Base-by-base conservation (phyloP, 2,797 vertebrate species). In the Melanotaenia maccullochi region DNA sequence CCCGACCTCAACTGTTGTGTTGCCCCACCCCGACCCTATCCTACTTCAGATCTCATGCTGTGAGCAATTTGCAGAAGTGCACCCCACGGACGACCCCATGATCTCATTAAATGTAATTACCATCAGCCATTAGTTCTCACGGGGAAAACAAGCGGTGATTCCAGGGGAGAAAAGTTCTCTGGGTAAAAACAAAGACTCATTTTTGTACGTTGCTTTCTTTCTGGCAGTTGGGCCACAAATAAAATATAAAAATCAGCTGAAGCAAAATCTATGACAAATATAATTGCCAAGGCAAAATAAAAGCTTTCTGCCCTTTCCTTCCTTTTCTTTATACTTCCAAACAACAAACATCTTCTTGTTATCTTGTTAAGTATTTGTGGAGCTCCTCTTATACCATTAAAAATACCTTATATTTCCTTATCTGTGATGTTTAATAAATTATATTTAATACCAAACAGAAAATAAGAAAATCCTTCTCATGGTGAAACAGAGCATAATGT, bases 51-150 rank as follows among this genome's bases (percentile, higher is more conserved):
- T 88, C 89, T 85, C 94, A 90, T n/a, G 87, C 93, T 94, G 94
- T 54, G 93, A 91, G 80, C 90, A 93, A 95, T 94, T 94, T 90
- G 91, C 90, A 89, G 79, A 83, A 86, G 84, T 84, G 88, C 88
- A 90, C 85, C 89, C 82, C 66, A 79, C 79, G 90, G 93, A 92
- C 87, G 85, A 93, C 89, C 90, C 79, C 90, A 75, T 88, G 83
- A 92, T 92, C 93, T 93, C 92, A 93, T 94, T 94, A 95, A 92
- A 92, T 88, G 81, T 92, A 90, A 94, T 94, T 94, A 94, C 90
- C 91, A 91, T 91, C 87, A 94, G 91, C 74, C 68, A 87, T 91
- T 87, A 89, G 80, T 85, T 75, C 66, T 79, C 52, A 20, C 63
- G 75, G 72, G 65, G 60, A 60, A 55, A 51, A 22, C 28, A 44